A percentile compares a stretch with the other conserved stretches of the same genome.
phyloP scores from a whole-genome alignment of 1,140 invertebrate species.

The Agrypnia vestita region DNA sequence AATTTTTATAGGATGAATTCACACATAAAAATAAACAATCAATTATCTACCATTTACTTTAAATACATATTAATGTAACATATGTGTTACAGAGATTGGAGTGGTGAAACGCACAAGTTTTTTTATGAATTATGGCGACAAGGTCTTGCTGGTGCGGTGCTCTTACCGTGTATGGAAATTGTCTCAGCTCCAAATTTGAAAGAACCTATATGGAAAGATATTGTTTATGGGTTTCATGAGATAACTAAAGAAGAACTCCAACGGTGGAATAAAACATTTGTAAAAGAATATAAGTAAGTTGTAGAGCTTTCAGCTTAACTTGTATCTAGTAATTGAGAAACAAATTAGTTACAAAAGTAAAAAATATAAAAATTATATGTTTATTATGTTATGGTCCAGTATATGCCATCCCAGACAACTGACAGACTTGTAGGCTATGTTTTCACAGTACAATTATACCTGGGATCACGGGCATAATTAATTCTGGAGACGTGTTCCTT shows the following conservation, averaged over 20 bases:
- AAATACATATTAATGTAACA: too few species aligned
- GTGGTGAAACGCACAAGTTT: conserved; percentile 75
- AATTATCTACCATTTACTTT: too few species aligned
- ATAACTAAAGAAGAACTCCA: conserved; percentile 71
- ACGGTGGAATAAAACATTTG: conserved; percentile 65
- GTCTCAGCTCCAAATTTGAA: conserved; percentile 36
- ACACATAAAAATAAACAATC: too few species aligned
- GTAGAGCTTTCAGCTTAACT: neutral
- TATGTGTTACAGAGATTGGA: conserved; percentile 75
- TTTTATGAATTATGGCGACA: conserved; percentile 77
- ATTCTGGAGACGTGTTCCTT: too few species aligned
- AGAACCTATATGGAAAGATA: conserved; percentile 71
- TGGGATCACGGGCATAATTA: too few species aligned
- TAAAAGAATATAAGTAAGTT: conserved; percentile 65
- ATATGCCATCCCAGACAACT: too few species aligned
- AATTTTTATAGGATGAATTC: neutral
- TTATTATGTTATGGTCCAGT: too few species aligned
- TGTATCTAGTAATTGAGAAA: too few species aligned
- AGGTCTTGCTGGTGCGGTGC: conserved; percentile 74
- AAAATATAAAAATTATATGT: too few species aligned
- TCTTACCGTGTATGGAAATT: conserved; percentile 75
- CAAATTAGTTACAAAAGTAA: too few species aligned
- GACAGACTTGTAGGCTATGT: too few species aligned
- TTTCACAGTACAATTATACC: too few species aligned
- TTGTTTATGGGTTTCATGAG: conserved; percentile 75